These are phyloP conservation scores for Chroicocephalus ridibundus DNA, from an alignment of 2,113 vertebrate genomes.

Conservation along the genomic window DNA sequence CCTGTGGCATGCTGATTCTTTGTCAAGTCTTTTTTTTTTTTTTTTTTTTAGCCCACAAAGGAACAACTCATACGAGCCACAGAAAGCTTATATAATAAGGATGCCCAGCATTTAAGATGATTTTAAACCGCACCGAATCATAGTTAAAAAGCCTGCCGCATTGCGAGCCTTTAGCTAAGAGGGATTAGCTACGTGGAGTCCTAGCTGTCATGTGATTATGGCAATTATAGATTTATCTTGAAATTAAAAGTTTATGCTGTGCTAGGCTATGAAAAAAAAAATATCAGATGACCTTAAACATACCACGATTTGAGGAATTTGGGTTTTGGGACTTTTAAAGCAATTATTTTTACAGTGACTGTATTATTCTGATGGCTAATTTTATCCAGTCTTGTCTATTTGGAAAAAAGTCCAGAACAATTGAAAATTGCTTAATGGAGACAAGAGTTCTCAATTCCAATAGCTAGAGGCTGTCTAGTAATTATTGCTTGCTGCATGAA, in stretches of 20 bases:
- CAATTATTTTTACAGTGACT: constrained; percentile 63
- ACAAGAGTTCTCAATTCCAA: constrained; percentile 73
- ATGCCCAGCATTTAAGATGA: constrained; percentile 53
- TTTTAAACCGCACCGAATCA: constrained; percentile 41
- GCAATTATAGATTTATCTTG: constrained; percentile 71
- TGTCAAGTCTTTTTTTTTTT: constrained; percentile 48
- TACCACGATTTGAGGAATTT: constrained; percentile 51
- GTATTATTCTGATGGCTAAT: constrained; percentile 72
- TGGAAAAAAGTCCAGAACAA: constrained; percentile 73
- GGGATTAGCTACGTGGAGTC: constrained; percentile 68
- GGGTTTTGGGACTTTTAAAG: constrained; percentile 46
- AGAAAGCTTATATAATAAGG: constrained; percentile 58
- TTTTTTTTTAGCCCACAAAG: constrained; percentile 45
- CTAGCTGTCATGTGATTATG: constrained; percentile 73
- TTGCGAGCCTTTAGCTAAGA: constrained; percentile 60
- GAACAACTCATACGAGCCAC: not conserved
- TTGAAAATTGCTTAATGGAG: constrained; percentile 79
- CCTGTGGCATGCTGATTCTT: constrained; percentile 69
- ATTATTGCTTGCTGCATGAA: constrained; percentile 84
- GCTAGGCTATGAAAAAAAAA: not conserved
- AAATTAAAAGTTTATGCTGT: constrained; percentile 66
- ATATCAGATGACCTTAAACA: constrained; percentile 53
- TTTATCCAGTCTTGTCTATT: constrained; percentile 71
- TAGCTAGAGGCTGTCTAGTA: constrained; percentile 80
- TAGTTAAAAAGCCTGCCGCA: constrained; percentile 49